Base-by-base conservation (phyloP, 2,888 invertebrate genomes). In the Folsomia candida region DNA sequence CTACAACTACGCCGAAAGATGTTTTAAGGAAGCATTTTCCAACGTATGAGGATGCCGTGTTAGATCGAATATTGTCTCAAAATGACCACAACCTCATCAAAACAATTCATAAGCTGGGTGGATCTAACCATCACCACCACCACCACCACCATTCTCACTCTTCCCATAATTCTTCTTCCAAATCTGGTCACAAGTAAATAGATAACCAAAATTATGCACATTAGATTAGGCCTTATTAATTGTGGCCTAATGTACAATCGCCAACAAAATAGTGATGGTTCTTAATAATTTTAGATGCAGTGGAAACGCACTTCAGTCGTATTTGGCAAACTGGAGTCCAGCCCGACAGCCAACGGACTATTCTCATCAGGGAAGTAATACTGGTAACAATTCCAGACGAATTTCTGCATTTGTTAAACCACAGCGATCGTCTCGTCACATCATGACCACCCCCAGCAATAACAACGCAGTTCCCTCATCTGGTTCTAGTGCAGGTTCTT, bases 1-100 rank as follows among this genome's bases (percentile, higher is more conserved):
- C 22, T 14, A 54, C 20, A 6, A 70, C 76, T 18, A 63, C 73
- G 9, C 75, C 75, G 27, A 79, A 78, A 63, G 78, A 79, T 22
- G 77, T 79, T 65, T 61, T 79, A n/a, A 62, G 67, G 20, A 78
- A 76, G 69, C 60, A 78, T 20, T 79, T 79, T 58, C 79, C 79
- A 9, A 72, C 78, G 0, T 78, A 79, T 61, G 78, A 78, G 3
- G 79, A 79, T 25, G 62, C 70, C 4, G 61, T 78, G n/a, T 63
- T 79, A 62, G 77, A 79, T 72, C 76, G 76, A 70, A 73, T 77
- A 9, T 70, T 79, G 11, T 68, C 67, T 0, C 79, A 79, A 69
- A 79, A 79, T 74, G 79, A 79, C 54, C 78, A 79, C 57, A 79
- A 79, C 68, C 70, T 79, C 28, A 76, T 79, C 0, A 77, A 75